phyloP scores from a whole-genome alignment of 1,140 invertebrate genomes.

The Ooceraea biroi region DNA sequence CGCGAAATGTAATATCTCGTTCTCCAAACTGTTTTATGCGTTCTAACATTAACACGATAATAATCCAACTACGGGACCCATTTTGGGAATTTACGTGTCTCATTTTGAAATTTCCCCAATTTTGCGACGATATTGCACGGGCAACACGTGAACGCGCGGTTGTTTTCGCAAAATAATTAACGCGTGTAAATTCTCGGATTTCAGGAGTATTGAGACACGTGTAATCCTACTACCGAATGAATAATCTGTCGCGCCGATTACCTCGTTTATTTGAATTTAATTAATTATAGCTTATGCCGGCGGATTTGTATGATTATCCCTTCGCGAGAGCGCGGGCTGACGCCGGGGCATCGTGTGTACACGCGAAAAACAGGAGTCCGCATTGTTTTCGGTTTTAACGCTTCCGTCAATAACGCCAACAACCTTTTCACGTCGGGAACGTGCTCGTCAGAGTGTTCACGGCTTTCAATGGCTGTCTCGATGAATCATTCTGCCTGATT shows the following conservation, averaged over 20 bases:
- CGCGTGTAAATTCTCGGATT: conserved; percentile 45
- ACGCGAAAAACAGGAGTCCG: conserved; percentile 55
- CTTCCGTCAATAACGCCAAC: conserved; percentile 64
- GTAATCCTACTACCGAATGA: conserved; percentile 69
- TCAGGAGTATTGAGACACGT: conserved; percentile 55
- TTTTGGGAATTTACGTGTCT: neutral
- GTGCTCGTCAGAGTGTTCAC: conserved; percentile 62
- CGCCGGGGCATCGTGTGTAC: neutral
- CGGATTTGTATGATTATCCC: conserved; percentile 66
- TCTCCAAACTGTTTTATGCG: neutral
- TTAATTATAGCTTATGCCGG: conserved; percentile 70
- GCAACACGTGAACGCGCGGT: conserved; percentile 12
- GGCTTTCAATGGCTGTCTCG: conserved; percentile 59
- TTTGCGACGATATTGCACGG: conserved; percentile 5
- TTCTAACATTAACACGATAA: neutral
- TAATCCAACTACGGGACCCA: neutral
- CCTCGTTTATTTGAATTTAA: conserved; percentile 70
- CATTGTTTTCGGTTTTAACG: conserved; percentile 63
- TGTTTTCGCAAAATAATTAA: conserved; percentile 62
- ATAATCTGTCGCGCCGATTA: conserved; percentile 68
- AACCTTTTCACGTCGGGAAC: conserved; percentile 68
- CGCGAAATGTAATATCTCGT: neutral
- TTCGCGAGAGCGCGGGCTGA: conserved; percentile 48
- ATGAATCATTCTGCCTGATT: conserved; percentile 73
- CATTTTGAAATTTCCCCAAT: conserved; percentile 4